phyloP scores from a whole-genome alignment of 2,797 vertebrate genomes.

The Gallirallus australis region DNA sequence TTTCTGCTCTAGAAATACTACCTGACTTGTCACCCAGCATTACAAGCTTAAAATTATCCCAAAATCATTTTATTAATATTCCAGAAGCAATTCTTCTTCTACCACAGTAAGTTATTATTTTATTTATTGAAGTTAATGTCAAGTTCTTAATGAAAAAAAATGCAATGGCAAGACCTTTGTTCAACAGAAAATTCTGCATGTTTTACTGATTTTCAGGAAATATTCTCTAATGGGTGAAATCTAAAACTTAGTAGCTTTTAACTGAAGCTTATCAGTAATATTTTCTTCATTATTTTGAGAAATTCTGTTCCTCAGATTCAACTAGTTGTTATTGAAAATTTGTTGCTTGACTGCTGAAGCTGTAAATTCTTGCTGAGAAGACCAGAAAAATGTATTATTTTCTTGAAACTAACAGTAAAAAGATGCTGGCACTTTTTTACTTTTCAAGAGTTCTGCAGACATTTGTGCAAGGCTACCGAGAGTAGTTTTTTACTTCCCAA shows the following conservation, averaged over 20 bases:
- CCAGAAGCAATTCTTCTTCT: constrained; percentile 86
- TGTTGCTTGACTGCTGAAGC: background rate
- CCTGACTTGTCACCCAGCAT: constrained; percentile 86
- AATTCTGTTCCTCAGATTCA: background rate
- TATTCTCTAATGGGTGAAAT: background rate
- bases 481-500: constrained; percentile 28
- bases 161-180: background rate
- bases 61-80: constrained; percentile 86
- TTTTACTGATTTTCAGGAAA: background rate
- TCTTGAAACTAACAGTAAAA: background rate
- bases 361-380: background rate
- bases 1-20: constrained; percentile 81
- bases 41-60: constrained; percentile 89
- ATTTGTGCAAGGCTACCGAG: background rate
- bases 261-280: background rate
- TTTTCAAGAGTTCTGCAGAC: background rate
- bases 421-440: background rate
- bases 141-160: background rate
- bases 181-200: background rate
- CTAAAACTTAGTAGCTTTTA: background rate
- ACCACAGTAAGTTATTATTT: constrained; percentile 87
- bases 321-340: background rate
- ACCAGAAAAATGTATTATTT: background rate
- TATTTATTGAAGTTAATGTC: background rate
- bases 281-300: background rate